These are phyloP conservation scores for Polydrusus cervinus DNA, from an alignment of 2,888 invertebrate species.

Conservation along the genomic window DNA sequence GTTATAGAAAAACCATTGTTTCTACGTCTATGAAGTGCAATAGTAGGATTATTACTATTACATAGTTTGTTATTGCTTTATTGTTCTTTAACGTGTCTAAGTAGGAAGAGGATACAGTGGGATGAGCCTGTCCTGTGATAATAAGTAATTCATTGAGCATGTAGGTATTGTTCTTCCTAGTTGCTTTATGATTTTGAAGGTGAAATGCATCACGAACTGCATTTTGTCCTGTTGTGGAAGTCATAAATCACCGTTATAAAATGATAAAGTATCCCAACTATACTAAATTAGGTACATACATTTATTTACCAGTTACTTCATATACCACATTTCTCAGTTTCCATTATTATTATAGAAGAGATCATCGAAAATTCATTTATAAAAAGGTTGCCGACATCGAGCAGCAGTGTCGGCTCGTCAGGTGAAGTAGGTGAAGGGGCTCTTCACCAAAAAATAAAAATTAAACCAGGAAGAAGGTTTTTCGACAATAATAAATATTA, in stretches of 20 bases:
- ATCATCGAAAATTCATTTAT: no score
- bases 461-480: no score
- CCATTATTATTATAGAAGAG: no score
- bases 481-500: no score
- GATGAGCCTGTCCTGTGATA: slow-evolving; percentile 43
- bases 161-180: slow-evolving; percentile 36
- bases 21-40: slow-evolving; percentile 8
- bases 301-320: neutral
- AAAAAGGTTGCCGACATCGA: no score
- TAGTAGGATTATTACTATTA: slow-evolving; percentile 25
- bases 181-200: slow-evolving; percentile 28
- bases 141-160: slow-evolving; percentile 37
- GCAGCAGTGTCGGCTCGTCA: no score
- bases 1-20: neutral
- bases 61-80: slow-evolving; percentile 39
- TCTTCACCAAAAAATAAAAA: no score
- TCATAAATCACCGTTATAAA: slow-evolving; percentile 17
- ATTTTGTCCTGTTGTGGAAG: slow-evolving; percentile 19
- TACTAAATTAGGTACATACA: neutral
- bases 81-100: slow-evolving; percentile 51
- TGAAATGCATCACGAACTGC: slow-evolving; percentile 23
- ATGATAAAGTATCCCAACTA: slow-evolving; percentile 9
- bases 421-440: no score
- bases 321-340: no score
- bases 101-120: slow-evolving; percentile 56